These are phyloP conservation scores for Meloidogyne floridensis DNA, from an alignment of 1,140 invertebrate genomes.

Conservation along the genomic window DNA sequence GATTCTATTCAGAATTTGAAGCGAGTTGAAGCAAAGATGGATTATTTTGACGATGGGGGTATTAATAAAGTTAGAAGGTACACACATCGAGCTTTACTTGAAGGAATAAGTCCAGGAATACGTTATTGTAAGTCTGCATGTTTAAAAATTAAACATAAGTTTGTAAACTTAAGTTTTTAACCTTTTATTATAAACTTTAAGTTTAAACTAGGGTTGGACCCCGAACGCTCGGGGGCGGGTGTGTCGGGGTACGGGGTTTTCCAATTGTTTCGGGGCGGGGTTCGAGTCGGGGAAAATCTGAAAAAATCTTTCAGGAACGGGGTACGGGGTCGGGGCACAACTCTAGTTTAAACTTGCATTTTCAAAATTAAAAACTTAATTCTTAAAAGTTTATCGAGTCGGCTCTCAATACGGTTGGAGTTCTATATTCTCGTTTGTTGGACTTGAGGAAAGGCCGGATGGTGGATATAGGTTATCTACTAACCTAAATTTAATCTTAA, in stretches of 20 bases:
- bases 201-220: neutral
- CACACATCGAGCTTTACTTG: conserved; percentile 46
- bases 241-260: no score
- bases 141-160: neutral
- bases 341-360: neutral
- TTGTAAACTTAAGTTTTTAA: neutral
- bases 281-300: no score
- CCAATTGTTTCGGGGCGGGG: no score
- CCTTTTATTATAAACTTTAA: neutral
- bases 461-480: conserved; percentile 66
- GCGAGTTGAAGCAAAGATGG: conserved; percentile 34
- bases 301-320: no score
- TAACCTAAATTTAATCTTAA: neutral
- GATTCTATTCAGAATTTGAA: conserved; percentile 23
- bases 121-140: conserved; percentile 41
- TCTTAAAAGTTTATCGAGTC: conserved; percentile 49
- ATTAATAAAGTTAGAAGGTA: conserved; percentile 29
- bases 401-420: conserved; percentile 66
- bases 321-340: no score
- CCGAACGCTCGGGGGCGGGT: no score
- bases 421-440: conserved; percentile 66
- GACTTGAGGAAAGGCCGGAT: conserved; percentile 60
- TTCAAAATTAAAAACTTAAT: conserved; percentile 7
- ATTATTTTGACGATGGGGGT: conserved; percentile 45
- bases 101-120: conserved; percentile 34